Evolutionary conservation across 2,888 invertebrate genomes (phyloP).

Genomic region (Thyatira batis): DNA sequence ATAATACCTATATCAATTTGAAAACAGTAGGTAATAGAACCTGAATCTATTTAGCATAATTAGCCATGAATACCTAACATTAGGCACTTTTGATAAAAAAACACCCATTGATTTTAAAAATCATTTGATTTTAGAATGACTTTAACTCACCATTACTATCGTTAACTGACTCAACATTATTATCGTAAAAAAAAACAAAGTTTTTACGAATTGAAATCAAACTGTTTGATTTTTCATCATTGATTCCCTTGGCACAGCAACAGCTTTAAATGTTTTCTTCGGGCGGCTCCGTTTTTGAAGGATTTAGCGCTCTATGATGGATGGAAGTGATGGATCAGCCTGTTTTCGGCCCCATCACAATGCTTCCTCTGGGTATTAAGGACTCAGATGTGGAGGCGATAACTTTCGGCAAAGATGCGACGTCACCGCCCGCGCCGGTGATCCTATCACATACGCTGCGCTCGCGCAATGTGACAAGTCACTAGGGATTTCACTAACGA

Average conservation of each 20-base stretch:
- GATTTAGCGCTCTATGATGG: conserved; percentile 63
- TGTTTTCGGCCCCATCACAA: conserved; percentile 47
- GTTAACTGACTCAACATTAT: too few species aligned
- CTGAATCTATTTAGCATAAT: too few species aligned
- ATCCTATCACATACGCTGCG: conserved; percentile 40
- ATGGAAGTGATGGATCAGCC: conserved; percentile 43
- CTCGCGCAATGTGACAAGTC: conserved; percentile 50
- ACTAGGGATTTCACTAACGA: conserved; percentile 51
- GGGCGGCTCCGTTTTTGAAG: conserved; percentile 59
- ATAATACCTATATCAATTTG: too few species aligned
- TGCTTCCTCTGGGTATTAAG: conserved; percentile 30
- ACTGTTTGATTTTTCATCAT: too few species aligned
- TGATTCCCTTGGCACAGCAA: not conserved
- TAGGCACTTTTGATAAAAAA: too few species aligned
- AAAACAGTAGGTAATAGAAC: too few species aligned
- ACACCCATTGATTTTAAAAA: too few species aligned
- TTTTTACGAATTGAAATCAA: too few species aligned
- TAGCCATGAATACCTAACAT: too few species aligned
- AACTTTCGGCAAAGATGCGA: conserved; percentile 65
- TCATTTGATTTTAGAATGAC: too few species aligned
- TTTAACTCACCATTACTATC: too few species aligned
- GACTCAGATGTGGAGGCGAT: conserved; percentile 14
- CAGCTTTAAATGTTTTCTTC: conserved; percentile 4
- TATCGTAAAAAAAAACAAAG: too few species aligned
- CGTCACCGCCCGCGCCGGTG: conserved; percentile 51